Evolutionary conservation across 2,797 vertebrate species (phyloP).

Genomic region (Luscinia luscinia): DNA sequence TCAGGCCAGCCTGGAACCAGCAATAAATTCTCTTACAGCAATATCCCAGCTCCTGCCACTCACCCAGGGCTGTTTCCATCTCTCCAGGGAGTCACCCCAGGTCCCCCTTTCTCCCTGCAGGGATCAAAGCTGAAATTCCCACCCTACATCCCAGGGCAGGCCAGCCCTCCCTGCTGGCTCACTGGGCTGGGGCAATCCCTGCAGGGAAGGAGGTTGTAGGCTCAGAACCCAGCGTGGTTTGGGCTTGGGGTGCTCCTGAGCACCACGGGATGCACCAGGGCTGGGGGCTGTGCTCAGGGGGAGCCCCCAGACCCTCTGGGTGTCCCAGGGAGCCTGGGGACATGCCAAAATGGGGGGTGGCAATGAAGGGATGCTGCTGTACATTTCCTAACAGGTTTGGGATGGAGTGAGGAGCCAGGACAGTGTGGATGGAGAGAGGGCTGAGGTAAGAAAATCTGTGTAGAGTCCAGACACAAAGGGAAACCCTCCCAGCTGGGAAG

Average conservation of each 20-base stretch:
- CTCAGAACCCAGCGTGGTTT: accelerated
- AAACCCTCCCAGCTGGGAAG: not conserved
- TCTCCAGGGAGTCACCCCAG: not conserved
- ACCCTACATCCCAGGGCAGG: not conserved
- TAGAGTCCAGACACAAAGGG: not conserved
- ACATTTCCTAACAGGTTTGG: not conserved
- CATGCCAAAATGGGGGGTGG: accelerated
- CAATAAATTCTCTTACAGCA: constrained; percentile 28
- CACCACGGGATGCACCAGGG: not conserved
- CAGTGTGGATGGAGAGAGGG: accelerated
- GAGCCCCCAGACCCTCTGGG: not conserved
- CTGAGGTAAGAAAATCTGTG: not conserved
- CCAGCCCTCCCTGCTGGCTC: not conserved
- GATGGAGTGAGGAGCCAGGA: not conserved
- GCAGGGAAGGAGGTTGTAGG: not conserved
- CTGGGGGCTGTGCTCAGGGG: not conserved
- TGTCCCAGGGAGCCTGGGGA: not conserved
- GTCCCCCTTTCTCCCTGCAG: not conserved
- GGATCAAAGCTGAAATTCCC: not conserved
- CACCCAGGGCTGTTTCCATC: not conserved
- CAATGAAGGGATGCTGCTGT: not conserved
- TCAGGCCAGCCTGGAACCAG: not conserved
- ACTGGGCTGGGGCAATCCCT: not conserved
- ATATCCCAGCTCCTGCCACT: not conserved
- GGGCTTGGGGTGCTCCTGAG: not conserved